phyloP scores from a whole-genome alignment of 2,113 vertebrate species.

The Cottus gobio region DNA sequence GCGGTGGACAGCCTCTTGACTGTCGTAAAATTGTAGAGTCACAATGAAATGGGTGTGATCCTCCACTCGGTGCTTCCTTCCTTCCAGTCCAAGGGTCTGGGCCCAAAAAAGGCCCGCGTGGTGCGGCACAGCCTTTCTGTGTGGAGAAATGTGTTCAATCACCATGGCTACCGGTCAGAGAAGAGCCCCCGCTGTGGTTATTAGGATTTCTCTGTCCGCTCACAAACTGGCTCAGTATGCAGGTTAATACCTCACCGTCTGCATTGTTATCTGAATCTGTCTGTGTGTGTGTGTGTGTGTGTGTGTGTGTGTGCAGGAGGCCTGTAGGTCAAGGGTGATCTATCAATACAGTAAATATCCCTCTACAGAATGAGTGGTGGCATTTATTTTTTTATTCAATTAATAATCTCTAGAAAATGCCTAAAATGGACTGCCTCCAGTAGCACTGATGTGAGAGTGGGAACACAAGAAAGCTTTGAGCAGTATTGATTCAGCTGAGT shows the following conservation, averaged over 20 bases:
- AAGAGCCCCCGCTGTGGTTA: conserved; percentile 72
- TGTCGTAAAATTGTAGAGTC: conserved; percentile 62
- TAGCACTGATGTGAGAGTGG: conserved; percentile 60
- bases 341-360: conserved; percentile 35
- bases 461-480: conserved; percentile 81
- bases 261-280: too few species aligned
- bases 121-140: conserved; percentile 47
- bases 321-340: conserved; percentile 53
- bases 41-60: conserved; percentile 62
- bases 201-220: conserved; percentile 70
- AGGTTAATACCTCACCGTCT: conserved; percentile 62
- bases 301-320: conserved; percentile 17
- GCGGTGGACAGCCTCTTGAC: conserved; percentile 43
- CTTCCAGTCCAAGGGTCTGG: conserved; percentile 48
- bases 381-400: conserved; percentile 33
- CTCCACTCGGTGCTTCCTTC: conserved; percentile 61
- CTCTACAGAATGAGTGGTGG: not conserved
- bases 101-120: conserved; percentile 60
- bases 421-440: conserved; percentile 36
- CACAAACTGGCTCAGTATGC: conserved; percentile 55
- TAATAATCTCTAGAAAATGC: conserved; percentile 30
- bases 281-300: conserved; percentile 3
- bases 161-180: conserved; percentile 75
- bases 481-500: conserved; percentile 76
- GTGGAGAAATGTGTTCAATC: conserved; percentile 75